Percentiles rank a stretch among this genome's conserved stretches.
Conservation (phyloP, 2,888 invertebrate species). For the Hypomecis atomaria region DNA sequence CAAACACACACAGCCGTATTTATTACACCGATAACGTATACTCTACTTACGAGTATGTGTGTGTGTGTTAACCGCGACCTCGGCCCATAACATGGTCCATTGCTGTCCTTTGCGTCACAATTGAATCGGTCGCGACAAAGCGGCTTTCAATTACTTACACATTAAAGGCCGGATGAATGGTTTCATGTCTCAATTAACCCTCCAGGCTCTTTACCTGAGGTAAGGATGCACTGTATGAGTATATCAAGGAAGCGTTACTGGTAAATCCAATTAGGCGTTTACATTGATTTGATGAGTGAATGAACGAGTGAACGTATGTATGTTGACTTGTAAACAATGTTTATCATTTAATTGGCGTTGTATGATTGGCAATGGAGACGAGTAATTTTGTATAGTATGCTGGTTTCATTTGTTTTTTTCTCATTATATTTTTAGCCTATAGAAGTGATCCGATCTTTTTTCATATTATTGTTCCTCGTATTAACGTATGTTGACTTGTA, state of each 20-base stretch:
- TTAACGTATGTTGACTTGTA: no score
- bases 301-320: no score
- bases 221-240: neutral
- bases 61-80: constrained; percentile 41
- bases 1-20: neutral
- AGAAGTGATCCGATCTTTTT: no score
- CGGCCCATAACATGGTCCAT: constrained; percentile 29
- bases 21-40: neutral
- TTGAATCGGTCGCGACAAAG: constrained; percentile 23
- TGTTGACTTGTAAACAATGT: no score
- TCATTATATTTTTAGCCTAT: no score
- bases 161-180: constrained; percentile 34
- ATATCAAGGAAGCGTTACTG: constrained; percentile 5
- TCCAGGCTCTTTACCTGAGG: constrained; percentile 22
- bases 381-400: no score
- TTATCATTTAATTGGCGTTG: no score
- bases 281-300: no score
- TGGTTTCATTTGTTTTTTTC: no score
- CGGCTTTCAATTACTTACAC: constrained; percentile 30
- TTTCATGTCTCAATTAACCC: constrained; percentile 38
- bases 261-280: neutral
- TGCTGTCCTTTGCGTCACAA: constrained; percentile 28
- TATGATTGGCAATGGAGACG: no score
- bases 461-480: no score
- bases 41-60: neutral